phyloP scores from a whole-genome alignment of 2,113 vertebrate genomes.

The Leptobrachium ailaonicum region DNA sequence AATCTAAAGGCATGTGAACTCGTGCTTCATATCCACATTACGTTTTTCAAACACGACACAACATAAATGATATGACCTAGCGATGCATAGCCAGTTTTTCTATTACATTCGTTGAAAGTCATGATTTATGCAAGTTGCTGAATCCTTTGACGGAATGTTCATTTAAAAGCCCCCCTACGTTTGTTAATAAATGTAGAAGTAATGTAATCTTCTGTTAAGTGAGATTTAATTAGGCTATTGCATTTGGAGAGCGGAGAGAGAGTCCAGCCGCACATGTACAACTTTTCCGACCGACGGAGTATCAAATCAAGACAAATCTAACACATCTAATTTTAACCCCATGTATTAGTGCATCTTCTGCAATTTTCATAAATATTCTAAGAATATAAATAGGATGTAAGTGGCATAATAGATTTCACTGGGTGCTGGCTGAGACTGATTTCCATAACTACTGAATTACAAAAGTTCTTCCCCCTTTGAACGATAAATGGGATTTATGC shows the following conservation, averaged over 20 bases:
- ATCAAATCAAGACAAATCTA: conserved; percentile 48
- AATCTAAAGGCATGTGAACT: conserved; percentile 4
- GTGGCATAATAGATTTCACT: conserved; percentile 44
- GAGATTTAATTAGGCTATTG: conserved; percentile 39
- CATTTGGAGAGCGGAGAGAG: conserved; percentile 35
- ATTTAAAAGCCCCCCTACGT: conserved; percentile 60
- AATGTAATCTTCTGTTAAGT: conserved; percentile 50
- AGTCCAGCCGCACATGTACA: conserved; percentile 41
- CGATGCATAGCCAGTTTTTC: conserved; percentile 39
- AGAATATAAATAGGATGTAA: conserved; percentile 43
- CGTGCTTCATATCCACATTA: conserved; percentile 35
- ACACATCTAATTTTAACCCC: conserved; percentile 44
- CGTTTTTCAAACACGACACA: conserved; percentile 39
- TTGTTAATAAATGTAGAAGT: conserved; percentile 53
- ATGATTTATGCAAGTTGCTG: conserved; percentile 47
- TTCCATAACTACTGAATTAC: conserved; percentile 47
- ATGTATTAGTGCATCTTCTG: conserved; percentile 42
- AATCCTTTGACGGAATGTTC: conserved; percentile 52
- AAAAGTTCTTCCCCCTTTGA: conserved; percentile 40
- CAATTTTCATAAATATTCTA: conserved; percentile 44
- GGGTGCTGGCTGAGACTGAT: conserved; percentile 38
- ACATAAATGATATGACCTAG: conserved; percentile 42
- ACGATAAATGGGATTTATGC: conserved; percentile 40
- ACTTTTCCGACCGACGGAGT: conserved; percentile 39
- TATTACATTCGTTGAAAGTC: conserved; percentile 46